Base-by-base conservation (phyloP, 23 tunicate genomes). In the Clavelina lepadiformis region DNA sequence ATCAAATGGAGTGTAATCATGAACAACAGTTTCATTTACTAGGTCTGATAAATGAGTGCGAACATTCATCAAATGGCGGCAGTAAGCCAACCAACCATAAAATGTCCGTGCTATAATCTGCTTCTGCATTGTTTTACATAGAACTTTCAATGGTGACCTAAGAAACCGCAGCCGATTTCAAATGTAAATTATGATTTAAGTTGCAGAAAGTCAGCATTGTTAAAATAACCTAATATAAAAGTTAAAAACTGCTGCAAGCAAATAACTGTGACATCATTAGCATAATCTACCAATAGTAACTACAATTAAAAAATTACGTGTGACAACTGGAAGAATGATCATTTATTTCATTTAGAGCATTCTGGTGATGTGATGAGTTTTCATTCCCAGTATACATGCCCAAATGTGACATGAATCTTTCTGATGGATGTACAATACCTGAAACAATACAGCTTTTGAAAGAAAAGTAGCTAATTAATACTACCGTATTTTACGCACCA, bases 31-130 rank as follows among this genome's bases (percentile, higher is more conserved):
- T 27, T 46, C 33, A 51, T 82, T 61, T 6, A 89, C 89, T 23
- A 89, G 67, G 3, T 74, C 79, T 23, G 89, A 68, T 45, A 89
- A 37, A 54, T 89, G 82, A 0, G 84, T 89, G 11, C 97, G 74
- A 19, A 89, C 97, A 51, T 79, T 89, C 46, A 83, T 64, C 30
- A 89, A 69, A 63, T 89, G 97, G 74, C 97, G 97, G 54, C 97
- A 89, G 75, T 80, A 89, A 68, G 97, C 97, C 24, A 89, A 63
- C 97, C 97, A 89, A 2, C 97, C 97, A 69, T 89, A 89, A 52
- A 89, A 89, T 45, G 97, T 89, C 33, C 97, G 82, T 6, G 97
- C 81, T 22, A 81, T 89, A 35, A 89, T 81, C 45, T 81, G 89
- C n/a, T 83, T 73, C 18, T 83, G 78, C 97, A 89, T 89, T 31